Conservation (phyloP, 2,888 invertebrate genomes). For the Heterodera filipjevi region DNA sequence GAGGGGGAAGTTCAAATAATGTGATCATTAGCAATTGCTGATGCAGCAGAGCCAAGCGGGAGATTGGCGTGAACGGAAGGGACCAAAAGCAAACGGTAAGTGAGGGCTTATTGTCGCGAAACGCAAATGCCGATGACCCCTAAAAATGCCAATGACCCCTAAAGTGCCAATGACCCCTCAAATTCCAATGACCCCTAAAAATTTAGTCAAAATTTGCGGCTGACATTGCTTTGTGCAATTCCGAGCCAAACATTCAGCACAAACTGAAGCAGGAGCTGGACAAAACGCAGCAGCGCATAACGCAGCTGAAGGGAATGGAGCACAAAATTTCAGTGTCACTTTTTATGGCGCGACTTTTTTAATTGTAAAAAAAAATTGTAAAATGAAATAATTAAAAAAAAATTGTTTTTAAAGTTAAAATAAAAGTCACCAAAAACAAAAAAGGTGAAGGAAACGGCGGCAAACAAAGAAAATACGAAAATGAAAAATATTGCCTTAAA, state of each 20-base stretch:
- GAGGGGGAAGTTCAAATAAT: neutral
- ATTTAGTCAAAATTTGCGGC: neutral
- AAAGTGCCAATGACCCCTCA: neutral
- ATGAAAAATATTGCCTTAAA: too few species aligned
- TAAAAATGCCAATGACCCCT: too few species aligned
- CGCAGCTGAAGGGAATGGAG: slow-evolving; percentile 22
- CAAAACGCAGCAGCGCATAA: slow-evolving; percentile 21
- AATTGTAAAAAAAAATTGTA: neutral
- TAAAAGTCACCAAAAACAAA: too few species aligned
- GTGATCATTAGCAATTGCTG: too few species aligned
- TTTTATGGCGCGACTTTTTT: slow-evolving; percentile 18
- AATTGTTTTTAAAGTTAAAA: neutral
- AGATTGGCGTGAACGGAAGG: neutral
- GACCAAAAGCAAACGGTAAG: too few species aligned
- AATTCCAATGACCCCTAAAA: neutral
- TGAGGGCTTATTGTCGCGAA: too few species aligned
- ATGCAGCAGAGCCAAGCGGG: neutral
- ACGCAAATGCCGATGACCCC: neutral
- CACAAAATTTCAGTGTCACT: slow-evolving; percentile 24
- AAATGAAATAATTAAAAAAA: neutral
- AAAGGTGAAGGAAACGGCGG: too few species aligned
- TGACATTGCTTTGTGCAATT: neutral
- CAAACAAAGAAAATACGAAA: too few species aligned
- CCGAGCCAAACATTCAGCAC: slow-evolving; percentile 7
- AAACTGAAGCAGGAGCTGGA: slow-evolving; percentile 11